These are phyloP conservation scores for Drosophila rhopaloa DNA, from an alignment of 1,140 invertebrate genomes.

Conservation along the genomic window DNA sequence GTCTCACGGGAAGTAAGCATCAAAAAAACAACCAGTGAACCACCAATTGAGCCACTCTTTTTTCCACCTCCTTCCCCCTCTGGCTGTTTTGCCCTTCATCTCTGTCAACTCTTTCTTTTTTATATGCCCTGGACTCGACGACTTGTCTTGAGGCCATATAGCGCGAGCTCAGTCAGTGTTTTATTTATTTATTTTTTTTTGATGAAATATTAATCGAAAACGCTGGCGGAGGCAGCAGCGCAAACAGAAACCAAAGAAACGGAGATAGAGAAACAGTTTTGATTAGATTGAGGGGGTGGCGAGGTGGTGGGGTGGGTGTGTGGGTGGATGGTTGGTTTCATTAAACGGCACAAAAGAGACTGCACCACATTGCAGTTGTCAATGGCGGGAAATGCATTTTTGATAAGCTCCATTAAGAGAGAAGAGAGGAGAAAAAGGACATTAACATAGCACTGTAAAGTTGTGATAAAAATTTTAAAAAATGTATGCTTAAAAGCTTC, in stretches of 20 bases:
- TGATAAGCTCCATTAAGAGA: conserved; percentile 21
- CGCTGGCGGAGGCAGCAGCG: conserved; percentile 26
- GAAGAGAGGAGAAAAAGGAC: not conserved
- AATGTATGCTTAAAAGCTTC: not conserved
- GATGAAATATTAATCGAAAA: conserved; percentile 62
- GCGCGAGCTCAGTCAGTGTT: conserved; percentile 1
- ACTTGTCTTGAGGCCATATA: conserved; percentile 34
- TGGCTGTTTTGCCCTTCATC: not conserved
- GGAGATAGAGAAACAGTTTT: conserved; percentile 4
- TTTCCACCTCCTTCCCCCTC: not conserved
- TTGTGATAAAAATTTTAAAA: not conserved
- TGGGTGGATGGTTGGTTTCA: conserved; percentile 4
- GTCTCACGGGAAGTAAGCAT: too few relatives aligned
- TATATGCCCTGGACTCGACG: conserved; percentile 2
- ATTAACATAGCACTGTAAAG: conserved; percentile 3
- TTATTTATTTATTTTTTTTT: conserved; percentile 29
- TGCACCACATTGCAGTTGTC: conserved; percentile 30
- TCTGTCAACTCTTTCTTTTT: conserved; percentile 41
- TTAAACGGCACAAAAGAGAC: conserved; percentile 20
- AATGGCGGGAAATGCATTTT: conserved; percentile 48
- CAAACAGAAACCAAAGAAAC: conserved; percentile 30
- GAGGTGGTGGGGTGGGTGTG: not conserved
- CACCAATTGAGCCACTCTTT: conserved; percentile 2
- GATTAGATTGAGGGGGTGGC: conserved; percentile 1
- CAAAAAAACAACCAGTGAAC: not conserved